Percentiles rank a stretch among this genome's conserved stretches.
Evolutionary conservation across 2,113 vertebrate genomes (phyloP).

Genomic region (Muscicapa adusta): DNA sequence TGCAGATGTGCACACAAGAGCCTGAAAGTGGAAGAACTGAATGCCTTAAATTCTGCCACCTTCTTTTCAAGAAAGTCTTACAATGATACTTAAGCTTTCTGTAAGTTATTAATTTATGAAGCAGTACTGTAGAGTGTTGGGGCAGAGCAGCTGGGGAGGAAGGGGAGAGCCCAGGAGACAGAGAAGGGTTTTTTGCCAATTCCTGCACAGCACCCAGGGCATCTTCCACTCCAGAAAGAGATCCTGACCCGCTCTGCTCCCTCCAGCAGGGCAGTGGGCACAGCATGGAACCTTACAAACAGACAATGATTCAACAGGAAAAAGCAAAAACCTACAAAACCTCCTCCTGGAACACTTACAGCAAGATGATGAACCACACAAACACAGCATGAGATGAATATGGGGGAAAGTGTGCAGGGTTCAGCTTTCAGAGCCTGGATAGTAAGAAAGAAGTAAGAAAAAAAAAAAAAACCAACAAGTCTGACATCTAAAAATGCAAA

Average conservation of each 20-base stretch:
- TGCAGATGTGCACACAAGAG: not conserved
- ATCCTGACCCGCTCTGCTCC: not conserved
- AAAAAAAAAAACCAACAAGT: not conserved
- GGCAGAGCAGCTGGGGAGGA: not conserved
- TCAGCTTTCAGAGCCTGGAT: not conserved
- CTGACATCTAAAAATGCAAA: not conserved
- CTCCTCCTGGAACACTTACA: not conserved
- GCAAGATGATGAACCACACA: accelerated
- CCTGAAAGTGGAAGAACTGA: not conserved
- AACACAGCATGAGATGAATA: not conserved
- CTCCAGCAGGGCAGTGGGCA: not conserved
- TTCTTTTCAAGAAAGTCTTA: not conserved
- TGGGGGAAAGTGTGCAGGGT: not conserved
- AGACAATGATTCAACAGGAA: not conserved
- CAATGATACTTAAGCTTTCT: not conserved
- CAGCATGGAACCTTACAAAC: accelerated
- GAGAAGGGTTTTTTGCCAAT: not conserved
- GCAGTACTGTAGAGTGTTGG: not conserved
- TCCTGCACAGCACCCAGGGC: accelerated
- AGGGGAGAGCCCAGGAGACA: not conserved
- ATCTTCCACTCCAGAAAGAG: not conserved
- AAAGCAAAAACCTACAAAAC: not conserved
- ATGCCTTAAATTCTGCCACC: not conserved
- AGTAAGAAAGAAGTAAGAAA: not conserved
- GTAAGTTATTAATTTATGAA: not conserved